Percentiles rank a stretch among this genome's conserved stretches.
phyloP scores from a whole-genome alignment of 2,888 invertebrate genomes.

The Drosophila subsilvestris region DNA sequence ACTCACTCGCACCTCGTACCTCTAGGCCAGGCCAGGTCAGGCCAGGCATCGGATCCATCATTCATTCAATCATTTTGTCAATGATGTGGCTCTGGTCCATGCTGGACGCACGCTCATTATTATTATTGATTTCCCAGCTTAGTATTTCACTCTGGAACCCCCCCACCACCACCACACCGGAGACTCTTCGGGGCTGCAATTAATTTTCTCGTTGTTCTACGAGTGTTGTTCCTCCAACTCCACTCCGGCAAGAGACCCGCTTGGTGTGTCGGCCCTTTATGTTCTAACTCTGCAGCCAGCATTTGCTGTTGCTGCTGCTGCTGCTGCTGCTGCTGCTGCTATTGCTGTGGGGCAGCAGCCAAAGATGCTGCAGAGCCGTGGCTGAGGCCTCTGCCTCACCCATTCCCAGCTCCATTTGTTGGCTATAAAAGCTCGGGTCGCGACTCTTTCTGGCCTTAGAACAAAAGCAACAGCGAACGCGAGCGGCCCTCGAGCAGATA shows the following conservation, averaged over 20 bases:
- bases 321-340: constrained; percentile 45
- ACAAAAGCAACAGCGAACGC: constrained; percentile 64
- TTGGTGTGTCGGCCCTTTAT: constrained; percentile 40
- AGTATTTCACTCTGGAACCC: constrained; percentile 58
- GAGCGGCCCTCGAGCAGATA: constrained; percentile 15
- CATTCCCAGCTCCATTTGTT: background rate
- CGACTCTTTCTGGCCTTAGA: constrained; percentile 66
- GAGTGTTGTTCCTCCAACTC: constrained; percentile 3
- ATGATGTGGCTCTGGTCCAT: constrained; percentile 60
- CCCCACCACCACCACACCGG: background rate
- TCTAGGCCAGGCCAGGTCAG: background rate
- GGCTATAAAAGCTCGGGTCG: constrained; percentile 68
- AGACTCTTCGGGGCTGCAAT: constrained; percentile 59
- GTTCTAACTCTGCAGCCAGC: constrained; percentile 15
- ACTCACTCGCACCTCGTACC: no score
- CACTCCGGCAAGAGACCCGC: constrained; percentile 35
- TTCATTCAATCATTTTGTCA: constrained; percentile 79
- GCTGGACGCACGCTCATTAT: constrained; percentile 61
- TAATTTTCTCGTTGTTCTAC: constrained; percentile 68
- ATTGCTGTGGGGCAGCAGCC: constrained; percentile 53
- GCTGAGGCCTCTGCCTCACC: constrained; percentile 15
- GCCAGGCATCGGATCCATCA: constrained; percentile 41
- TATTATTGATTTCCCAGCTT: constrained; percentile 78
- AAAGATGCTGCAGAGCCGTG: constrained; percentile 14
- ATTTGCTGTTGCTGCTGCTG: no score